phyloP scores from a whole-genome alignment of 2,113 vertebrate species.

The Odocoileus virginianus region DNA sequence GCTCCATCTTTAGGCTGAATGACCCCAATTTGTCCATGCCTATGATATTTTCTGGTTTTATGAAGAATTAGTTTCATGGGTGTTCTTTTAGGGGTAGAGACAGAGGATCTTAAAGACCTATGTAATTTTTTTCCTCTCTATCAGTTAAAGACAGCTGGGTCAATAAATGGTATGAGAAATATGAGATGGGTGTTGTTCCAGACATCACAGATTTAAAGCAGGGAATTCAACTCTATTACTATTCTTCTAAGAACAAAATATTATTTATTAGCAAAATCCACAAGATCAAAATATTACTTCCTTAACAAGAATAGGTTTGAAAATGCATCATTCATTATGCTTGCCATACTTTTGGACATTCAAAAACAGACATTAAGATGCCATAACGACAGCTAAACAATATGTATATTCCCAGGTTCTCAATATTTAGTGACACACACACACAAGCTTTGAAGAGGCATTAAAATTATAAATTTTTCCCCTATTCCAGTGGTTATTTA shows the following conservation, averaged over 20 bases:
- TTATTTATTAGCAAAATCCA: not conserved
- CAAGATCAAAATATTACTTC: not conserved
- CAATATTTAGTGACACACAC: not conserved
- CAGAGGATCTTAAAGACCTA: not conserved
- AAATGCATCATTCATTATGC: not conserved
- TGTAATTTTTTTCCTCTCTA: not conserved
- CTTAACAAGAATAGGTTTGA: not conserved
- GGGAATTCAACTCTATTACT: not conserved
- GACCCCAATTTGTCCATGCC: not conserved
- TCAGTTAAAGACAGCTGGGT: not conserved
- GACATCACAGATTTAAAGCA: not conserved
- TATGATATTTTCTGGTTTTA: not conserved
- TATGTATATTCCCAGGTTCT: not conserved
- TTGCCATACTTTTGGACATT: not conserved
- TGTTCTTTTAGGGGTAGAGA: not conserved
- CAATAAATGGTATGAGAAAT: not conserved
- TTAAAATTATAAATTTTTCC: not conserved
- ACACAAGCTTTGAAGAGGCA: not conserved
- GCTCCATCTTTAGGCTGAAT: not conserved
- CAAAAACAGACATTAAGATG: not conserved
- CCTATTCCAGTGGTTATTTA: not conserved
- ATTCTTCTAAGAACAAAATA: not conserved
- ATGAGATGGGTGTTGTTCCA: not conserved
- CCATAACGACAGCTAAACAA: not conserved
- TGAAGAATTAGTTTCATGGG: not conserved